Percentiles rank a stretch among this genome's conserved stretches.
Evolutionary conservation across 2,113 vertebrate species (phyloP).

Genomic region (Chloropsis hardwickii): DNA sequence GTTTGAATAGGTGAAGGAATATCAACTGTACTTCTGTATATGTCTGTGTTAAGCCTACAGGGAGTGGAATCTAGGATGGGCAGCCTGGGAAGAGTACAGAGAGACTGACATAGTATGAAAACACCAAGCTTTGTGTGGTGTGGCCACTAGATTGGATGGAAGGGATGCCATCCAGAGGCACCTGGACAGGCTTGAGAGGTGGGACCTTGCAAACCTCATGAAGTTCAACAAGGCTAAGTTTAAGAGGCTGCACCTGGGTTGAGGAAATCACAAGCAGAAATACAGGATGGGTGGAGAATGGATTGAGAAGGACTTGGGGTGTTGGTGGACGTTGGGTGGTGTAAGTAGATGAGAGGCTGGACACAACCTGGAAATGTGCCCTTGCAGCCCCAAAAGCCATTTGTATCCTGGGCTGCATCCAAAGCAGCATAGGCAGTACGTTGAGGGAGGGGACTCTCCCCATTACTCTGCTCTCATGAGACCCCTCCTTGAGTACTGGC

Average conservation of each 20-base stretch:
- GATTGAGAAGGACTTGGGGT: neutral
- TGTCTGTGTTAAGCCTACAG: neutral
- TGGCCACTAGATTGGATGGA: neutral
- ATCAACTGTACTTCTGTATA: neutral
- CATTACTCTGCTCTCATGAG: neutral
- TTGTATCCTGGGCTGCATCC: neutral
- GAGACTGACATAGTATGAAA: neutral
- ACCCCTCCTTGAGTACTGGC: neutral
- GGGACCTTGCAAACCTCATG: neutral
- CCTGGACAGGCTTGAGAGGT: neutral
- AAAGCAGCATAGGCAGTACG: neutral
- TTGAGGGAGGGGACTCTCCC: rapidly evolving
- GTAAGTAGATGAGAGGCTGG: neutral
- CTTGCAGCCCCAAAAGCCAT: neutral
- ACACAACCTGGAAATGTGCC: neutral
- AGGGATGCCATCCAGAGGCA: neutral
- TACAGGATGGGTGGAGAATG: neutral
- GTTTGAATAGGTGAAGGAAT: neutral
- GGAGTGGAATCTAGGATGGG: neutral
- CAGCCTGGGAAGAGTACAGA: neutral
- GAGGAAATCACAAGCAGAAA: neutral
- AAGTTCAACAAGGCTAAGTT: neutral
- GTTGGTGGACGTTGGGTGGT: neutral
- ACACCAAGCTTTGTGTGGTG: neutral
- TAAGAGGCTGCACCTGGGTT: neutral